Conservation (phyloP, 1,140 invertebrate species). For the Atta colombica region DNA sequence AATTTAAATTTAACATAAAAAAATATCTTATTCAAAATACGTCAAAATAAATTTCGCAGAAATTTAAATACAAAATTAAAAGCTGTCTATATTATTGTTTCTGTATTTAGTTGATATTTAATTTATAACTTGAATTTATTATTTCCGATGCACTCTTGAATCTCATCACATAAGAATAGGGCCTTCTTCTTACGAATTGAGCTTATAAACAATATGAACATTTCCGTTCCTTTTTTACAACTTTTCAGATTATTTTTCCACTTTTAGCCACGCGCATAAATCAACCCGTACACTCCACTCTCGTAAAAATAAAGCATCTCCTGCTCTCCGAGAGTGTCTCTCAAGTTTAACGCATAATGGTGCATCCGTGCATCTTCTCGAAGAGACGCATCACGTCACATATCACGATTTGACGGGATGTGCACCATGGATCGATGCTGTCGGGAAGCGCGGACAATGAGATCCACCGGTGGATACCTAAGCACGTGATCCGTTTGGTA, state of each 20-base stretch:
- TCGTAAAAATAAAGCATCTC: background rate
- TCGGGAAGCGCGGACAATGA: constrained; percentile 47
- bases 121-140: background rate
- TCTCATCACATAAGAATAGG: background rate
- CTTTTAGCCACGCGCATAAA: constrained; percentile 3
- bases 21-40: background rate
- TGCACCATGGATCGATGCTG: constrained; percentile 29
- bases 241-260: background rate
- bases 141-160: background rate
- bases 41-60: background rate
- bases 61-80: background rate
- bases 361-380: background rate
- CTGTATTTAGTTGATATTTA: background rate
- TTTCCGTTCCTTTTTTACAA: background rate
- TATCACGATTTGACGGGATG: background rate
- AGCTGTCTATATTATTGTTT: background rate
- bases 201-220: constrained; percentile 11
- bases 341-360: constrained; percentile 7
- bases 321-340: background rate
- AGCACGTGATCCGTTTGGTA: constrained; percentile 34
- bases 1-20: background rate
- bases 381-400: constrained; percentile 4
- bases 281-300: background rate
- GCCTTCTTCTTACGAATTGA: constrained; percentile 11
- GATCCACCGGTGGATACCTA: constrained; percentile 38